These are phyloP conservation scores for Teleogryllus oceanicus DNA, from an alignment of 2,888 invertebrate species.

Conservation along the genomic window DNA sequence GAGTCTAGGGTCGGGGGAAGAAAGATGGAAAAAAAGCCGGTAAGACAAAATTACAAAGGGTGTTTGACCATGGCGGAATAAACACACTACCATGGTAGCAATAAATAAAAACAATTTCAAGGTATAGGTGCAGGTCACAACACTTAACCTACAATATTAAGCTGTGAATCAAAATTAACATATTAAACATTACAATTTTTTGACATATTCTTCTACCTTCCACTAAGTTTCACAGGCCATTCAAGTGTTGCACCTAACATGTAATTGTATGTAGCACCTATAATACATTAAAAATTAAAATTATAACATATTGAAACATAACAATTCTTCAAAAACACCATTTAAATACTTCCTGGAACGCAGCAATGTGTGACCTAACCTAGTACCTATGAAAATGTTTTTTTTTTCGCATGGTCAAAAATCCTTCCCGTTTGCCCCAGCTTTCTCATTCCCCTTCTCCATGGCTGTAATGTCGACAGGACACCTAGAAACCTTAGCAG, in stretches of 20 bases:
- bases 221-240: too few species aligned
- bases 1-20: slow-evolving; percentile 38
- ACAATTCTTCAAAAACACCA: neutral
- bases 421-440: slow-evolving; percentile 38
- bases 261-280: too few species aligned
- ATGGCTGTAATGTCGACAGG: slow-evolving; percentile 38
- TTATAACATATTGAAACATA: neutral
- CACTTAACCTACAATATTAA: neutral
- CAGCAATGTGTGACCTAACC: slow-evolving; percentile 31
- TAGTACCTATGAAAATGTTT: slow-evolving; percentile 37
- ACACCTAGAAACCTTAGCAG: slow-evolving; percentile 39
- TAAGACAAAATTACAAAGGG: slow-evolving; percentile 52
- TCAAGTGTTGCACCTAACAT: too few species aligned
- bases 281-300: neutral
- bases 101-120: slow-evolving; percentile 36
- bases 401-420: slow-evolving; percentile 38
- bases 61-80: slow-evolving; percentile 66
- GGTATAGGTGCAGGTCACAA: slow-evolving; percentile 35
- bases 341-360: neutral
- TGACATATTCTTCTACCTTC: too few species aligned
- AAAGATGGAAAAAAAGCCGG: slow-evolving; percentile 48
- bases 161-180: neutral
- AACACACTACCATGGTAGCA: slow-evolving; percentile 27
- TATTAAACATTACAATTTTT: neutral
- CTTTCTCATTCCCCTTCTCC: slow-evolving; percentile 36